Evolutionary conservation across 2,888 invertebrate species (phyloP), one percentile per base, ranked within the genome.

Genomic region (Polydrusus cervinus): DNA sequence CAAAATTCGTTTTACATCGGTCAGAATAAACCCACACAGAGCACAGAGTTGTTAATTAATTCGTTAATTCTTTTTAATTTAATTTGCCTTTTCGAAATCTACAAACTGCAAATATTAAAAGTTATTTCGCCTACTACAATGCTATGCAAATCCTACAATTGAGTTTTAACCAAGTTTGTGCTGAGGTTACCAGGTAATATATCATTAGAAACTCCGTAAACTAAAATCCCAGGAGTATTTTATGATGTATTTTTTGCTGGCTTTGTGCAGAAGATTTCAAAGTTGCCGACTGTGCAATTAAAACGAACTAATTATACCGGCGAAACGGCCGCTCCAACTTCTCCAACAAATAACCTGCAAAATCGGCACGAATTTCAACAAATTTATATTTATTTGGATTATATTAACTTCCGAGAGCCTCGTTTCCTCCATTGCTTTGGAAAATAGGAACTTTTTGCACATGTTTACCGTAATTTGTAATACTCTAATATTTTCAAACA

Each of bases 261-360:
- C 57, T 60, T 60, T 60, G 38, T 60, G 57, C 57, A 60, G 57
- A 60, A 60, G 57, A 60, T 60, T 71, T 62, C 38, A 71, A 43
- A 68, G 55, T 57, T 68, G 67, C 67, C 43, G 67, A 57, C 67
- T 45, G 38, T 30, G 67, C 67, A 68, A 68, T 68, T 43, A 55
- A 51, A 68, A 68, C 57, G 57, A 68, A 68, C 67, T 55, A 68
- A 68, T 68, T 68, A 68, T 68, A 45, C 55, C 14, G 45, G 67
- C 67, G 40, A 30, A 57, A 55, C 67, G 67, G 55, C 14, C 38
- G 57, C 65, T 43, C 57, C 65, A 71, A 71, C 65, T 71, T 71
- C 64, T 43, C 71, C 47, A 71, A 71, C 71, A 71, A 71, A 71
- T 71, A 71, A 71, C 71, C 64, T 62, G 71, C 71, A 25, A 55